These are phyloP conservation scores for Eristalis pertinax DNA, from an alignment of 2,888 invertebrate genomes.

Conservation along the genomic window DNA sequence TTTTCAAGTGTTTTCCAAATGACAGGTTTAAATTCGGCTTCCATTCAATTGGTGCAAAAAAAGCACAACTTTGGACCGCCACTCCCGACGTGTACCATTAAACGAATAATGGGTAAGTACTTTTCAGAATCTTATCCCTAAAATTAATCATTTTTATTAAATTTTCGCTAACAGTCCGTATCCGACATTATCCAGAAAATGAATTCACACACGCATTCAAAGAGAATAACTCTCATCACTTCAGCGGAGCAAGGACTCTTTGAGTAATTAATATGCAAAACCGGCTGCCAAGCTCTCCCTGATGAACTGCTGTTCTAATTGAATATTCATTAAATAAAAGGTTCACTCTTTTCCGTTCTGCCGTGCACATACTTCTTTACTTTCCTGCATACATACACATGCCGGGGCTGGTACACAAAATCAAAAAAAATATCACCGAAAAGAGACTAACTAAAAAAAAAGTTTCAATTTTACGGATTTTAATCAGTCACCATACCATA, in stretches of 20 bases:
- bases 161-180: neutral
- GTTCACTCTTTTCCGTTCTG: neutral
- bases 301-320: constrained; percentile 11
- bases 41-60: no score
- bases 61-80: no score
- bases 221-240: neutral
- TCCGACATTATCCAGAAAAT: neutral
- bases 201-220: neutral
- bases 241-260: neutral
- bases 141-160: neutral
- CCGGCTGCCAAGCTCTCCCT: neutral
- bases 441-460: neutral
- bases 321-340: constrained; percentile 23
- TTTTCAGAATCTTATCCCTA: neutral
- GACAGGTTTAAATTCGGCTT: no score
- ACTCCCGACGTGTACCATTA: no score
- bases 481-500: neutral
- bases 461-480: neutral
- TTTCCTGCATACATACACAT: neutral
- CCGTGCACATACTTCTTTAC: neutral
- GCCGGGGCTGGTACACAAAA: neutral
- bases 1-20: no score
- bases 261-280: neutral
- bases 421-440: neutral
- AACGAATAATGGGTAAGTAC: neutral